These are phyloP conservation scores for Heliocidaris erythrogramma DNA, from an alignment of 35 echinoderm and acorn worm genomes.

Conservation along the genomic window DNA sequence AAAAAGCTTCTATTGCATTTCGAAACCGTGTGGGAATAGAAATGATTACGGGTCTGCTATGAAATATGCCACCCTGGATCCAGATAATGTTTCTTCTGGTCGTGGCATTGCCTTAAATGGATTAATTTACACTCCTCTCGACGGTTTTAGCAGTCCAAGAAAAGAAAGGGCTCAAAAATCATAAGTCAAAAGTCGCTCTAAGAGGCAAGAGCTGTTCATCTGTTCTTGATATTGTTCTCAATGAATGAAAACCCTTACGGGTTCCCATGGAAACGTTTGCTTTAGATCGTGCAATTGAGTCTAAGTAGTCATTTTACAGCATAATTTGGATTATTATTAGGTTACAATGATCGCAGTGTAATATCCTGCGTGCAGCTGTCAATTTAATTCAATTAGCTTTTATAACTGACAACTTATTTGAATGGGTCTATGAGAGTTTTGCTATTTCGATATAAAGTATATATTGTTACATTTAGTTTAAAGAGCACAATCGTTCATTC, in stretches of 20 bases:
- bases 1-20: not conserved
- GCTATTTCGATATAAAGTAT: not conserved
- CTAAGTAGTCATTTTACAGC: not conserved
- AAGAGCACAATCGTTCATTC: too few species aligned
- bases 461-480: too few species aligned
- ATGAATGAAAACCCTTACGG: too few species aligned
- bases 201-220: not conserved
- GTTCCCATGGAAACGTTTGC: not conserved
- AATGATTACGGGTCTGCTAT: not conserved
- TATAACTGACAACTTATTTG: not conserved
- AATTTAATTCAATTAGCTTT: not conserved
- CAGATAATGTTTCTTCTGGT: not conserved
- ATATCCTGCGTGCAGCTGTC: not conserved
- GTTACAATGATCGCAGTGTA: not conserved
- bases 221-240: too few species aligned
- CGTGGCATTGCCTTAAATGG: not conserved
- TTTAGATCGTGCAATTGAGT: not conserved
- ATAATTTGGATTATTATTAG: not conserved
- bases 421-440: not conserved
- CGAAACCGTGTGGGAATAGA: not conserved
- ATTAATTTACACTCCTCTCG: not conserved
- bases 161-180: not conserved
- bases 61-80: not conserved
- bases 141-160: not conserved
- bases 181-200: not conserved